Conservation (phyloP, 2,797 vertebrate genomes). For the Phoebastria nigripes region DNA sequence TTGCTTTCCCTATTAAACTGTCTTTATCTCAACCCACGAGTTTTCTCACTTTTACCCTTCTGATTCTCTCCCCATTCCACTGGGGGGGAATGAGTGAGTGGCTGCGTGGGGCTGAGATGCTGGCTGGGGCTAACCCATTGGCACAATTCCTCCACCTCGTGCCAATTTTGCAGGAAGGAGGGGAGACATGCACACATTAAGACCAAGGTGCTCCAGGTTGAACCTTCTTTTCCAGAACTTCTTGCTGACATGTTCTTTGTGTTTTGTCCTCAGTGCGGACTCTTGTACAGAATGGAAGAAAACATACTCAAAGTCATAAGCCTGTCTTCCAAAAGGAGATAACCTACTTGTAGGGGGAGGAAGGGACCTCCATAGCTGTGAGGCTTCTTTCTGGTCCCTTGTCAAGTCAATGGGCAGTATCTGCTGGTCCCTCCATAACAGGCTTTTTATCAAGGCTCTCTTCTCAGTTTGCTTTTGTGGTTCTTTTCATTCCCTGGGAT, state of each 20-base stretch:
- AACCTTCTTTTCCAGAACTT: neutral
- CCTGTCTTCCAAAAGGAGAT: neutral
- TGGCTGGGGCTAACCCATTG: neutral
- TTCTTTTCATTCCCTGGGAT: neutral
- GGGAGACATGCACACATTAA: neutral
- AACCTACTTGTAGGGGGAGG: neutral
- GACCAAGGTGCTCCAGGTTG: neutral
- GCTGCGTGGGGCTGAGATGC: neutral
- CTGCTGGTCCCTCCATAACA: neutral
- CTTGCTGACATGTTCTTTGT: neutral
- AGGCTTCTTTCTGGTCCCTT: neutral
- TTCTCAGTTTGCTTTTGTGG: neutral
- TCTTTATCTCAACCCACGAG: neutral
- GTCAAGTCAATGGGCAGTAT: neutral
- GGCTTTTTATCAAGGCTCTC: neutral
- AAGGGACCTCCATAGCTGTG: neutral
- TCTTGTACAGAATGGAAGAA: neutral
- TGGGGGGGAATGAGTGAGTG: accelerated
- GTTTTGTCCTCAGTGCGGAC: neutral
- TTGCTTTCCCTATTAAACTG: neutral
- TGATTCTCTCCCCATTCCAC: neutral
- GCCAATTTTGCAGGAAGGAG: neutral
- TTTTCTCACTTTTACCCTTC: neutral
- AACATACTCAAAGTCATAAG: neutral
- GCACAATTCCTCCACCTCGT: neutral